A percentile compares a stretch with the other conserved stretches of the same genome.
These are phyloP conservation scores for Dasypolia templi DNA, from an alignment of 2,888 invertebrate species.

Conservation along the genomic window DNA sequence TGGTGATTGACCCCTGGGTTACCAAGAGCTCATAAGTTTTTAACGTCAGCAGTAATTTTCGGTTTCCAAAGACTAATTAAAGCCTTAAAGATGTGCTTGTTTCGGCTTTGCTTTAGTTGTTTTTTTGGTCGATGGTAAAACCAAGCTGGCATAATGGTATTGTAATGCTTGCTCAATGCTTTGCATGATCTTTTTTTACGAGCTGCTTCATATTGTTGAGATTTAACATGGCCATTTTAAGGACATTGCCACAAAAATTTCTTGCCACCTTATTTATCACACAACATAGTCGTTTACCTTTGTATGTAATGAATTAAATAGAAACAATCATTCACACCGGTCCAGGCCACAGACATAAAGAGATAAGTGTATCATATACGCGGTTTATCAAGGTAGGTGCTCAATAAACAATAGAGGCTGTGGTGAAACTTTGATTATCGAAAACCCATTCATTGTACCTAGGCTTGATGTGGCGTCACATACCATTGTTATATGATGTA, in stretches of 20 bases:
- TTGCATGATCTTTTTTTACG: not conserved
- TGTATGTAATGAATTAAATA: constrained; percentile 20
- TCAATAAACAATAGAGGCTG: constrained; percentile 43
- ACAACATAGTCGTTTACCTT: not conserved
- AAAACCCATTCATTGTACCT: constrained; percentile 57
- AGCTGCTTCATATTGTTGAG: too few species aligned
- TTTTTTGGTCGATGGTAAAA: constrained; percentile 10
- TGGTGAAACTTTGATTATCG: constrained; percentile 59
- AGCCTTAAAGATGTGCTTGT: constrained; percentile 17
- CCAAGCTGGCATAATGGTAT: constrained; percentile 26
- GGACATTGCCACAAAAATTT: too few species aligned
- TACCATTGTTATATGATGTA: constrained; percentile 51
- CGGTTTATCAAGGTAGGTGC: not conserved
- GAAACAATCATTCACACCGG: constrained; percentile 34
- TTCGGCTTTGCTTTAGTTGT: constrained; percentile 32
- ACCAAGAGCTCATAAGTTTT: constrained; percentile 40
- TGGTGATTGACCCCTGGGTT: constrained; percentile 57
- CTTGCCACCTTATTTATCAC: not conserved
- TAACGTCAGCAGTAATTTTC: constrained; percentile 42
- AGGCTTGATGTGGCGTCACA: constrained; percentile 48
- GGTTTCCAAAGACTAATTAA: constrained; percentile 45
- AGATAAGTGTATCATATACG: constrained; percentile 29
- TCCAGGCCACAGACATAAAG: constrained; percentile 20
- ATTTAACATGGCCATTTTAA: not conserved
- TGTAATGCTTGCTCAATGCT: too few species aligned